Conservation (phyloP, 2,113 vertebrate species). For the Amphilophus citrinellus region DNA sequence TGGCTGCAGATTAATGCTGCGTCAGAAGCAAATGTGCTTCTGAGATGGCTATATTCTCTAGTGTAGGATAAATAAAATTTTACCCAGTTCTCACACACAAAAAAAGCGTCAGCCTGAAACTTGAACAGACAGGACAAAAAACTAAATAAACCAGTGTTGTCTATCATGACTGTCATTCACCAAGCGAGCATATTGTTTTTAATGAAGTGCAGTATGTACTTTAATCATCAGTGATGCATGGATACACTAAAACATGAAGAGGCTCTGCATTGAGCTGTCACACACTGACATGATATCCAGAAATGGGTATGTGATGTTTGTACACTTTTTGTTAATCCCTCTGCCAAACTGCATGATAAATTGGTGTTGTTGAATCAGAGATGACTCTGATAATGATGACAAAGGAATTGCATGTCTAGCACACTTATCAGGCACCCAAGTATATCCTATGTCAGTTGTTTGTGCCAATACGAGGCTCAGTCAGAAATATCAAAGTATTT, state of each 20-base stretch:
- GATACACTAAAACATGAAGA: constrained; percentile 7
- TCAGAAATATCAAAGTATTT: constrained; percentile 74
- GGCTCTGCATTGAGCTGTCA: constrained; percentile 4
- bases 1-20: neutral
- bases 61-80: neutral
- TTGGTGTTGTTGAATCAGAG: constrained; percentile 55
- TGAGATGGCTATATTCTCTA: neutral
- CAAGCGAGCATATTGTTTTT: constrained; percentile 3
- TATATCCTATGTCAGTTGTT: constrained; percentile 65
- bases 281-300: constrained; percentile 26
- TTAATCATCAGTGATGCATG: constrained; percentile 21
- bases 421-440: constrained; percentile 60
- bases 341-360: constrained; percentile 37
- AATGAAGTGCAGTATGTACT: constrained; percentile 21
- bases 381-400: constrained; percentile 60
- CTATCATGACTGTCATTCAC: neutral
- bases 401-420: constrained; percentile 58
- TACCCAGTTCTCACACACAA: neutral
- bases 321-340: constrained; percentile 56
- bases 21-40: neutral
- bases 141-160: neutral
- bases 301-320: constrained; percentile 34
- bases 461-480: constrained; percentile 45
- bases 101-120: neutral
- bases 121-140: neutral